Evolutionary conservation across 2,888 invertebrate genomes (phyloP).

Genomic region (Brachyptera risi): DNA sequence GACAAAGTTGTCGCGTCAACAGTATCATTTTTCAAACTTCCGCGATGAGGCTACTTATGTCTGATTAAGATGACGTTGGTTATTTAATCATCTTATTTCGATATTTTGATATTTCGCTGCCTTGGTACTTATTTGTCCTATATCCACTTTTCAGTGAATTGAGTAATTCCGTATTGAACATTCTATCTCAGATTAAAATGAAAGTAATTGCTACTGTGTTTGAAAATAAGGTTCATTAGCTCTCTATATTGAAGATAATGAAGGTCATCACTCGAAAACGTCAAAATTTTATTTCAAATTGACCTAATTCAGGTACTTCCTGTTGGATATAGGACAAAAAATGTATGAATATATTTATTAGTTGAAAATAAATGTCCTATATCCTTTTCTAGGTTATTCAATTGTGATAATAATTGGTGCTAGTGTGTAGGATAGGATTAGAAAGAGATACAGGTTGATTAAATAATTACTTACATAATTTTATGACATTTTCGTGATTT

Average conservation of each 20-base stretch:
- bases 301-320: background rate
- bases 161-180: background rate
- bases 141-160: background rate
- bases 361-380: background rate
- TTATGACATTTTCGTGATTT: background rate
- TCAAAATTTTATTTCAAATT: background rate
- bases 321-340: background rate
- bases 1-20: too few species aligned
- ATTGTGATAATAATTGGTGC: too few species aligned
- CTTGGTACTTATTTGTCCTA: background rate
- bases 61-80: too few species aligned
- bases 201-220: background rate
- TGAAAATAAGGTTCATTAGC: background rate
- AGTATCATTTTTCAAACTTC: too few species aligned
- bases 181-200: background rate
- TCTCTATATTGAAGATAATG: background rate
- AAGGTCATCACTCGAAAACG: background rate
- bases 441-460: too few species aligned
- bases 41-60: too few species aligned
- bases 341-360: background rate
- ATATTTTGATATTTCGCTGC: too few species aligned
- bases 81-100: too few species aligned
- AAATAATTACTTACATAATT: background rate
- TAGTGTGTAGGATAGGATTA: too few species aligned
- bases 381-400: too few species aligned